Evolutionary conservation across 2,888 invertebrate species (phyloP), one percentile per base, ranked within the genome.

Genomic region (Polyommatus icarus): DNA sequence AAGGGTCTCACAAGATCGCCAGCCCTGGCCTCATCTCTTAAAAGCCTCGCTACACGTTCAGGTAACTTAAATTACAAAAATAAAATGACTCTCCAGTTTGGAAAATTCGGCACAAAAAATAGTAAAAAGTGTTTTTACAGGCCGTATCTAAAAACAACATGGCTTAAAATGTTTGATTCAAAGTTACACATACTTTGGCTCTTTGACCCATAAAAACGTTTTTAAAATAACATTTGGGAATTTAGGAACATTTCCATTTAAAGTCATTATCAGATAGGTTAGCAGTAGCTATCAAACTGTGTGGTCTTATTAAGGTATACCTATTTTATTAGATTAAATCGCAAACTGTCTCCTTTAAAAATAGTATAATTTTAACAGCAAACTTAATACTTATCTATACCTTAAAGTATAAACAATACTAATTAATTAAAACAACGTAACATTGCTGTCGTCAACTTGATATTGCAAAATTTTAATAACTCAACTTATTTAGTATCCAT

Each of bases 21-120:
- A 67, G 15, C 67, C 67, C 67, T 67, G 67, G 29, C 8, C 75
- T 75, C 54, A 75, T 85, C 85, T 84, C 80, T 80, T 84, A 82
- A 84, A 83, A 83, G 84, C 83, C 77, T 80, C 78, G 72, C 79
- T 72, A 54, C 75, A 75, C 50, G 50, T 75, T 29, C 75, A 20
- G 5, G 50, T 24, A 54, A 50, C 75, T 54, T 75, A 75, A 20
- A 29, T 50, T 29, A 18, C 75, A 24, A 75, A 54, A 75, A 75
- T 46, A 46, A 24, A 46, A n/a, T 20, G 20, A 36, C 72, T 8
- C n/a, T 71, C 7, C 24, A 67, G 40, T 40, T 8, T 40, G n/a
- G n/a, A 20, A 72, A 20, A 36, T 72, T 40, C 20, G 18, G n/a
- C 20, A 10, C 20, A 40, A 40, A 40, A 36, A 72, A n/a, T 18